Percentiles rank a stretch among this genome's conserved stretches.
phyloP scores from a whole-genome alignment of 2,888 invertebrate genomes.

The Phyllotreta cruciferae region DNA sequence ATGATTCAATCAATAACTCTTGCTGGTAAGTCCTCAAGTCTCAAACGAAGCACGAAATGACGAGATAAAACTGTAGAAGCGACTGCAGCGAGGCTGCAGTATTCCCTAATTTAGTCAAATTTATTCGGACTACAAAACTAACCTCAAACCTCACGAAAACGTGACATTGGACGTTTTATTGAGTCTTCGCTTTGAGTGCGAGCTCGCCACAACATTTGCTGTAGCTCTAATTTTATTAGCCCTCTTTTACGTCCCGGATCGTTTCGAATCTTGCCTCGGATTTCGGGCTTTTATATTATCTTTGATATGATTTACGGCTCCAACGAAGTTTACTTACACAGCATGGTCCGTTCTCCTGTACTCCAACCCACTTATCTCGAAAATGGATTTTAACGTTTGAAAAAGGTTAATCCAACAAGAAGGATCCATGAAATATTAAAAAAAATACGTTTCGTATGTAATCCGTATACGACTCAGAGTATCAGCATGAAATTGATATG shows the following conservation, averaged over 20 bases:
- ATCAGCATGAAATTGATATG: too few relatives aligned
- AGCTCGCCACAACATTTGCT: slow-evolving; percentile 32
- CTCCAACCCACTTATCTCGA: slow-evolving; percentile 14
- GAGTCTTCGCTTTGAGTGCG: slow-evolving; percentile 33
- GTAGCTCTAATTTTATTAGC: slow-evolving; percentile 31
- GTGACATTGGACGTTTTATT: slow-evolving; percentile 33
- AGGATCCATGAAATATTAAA: slow-evolving; percentile 3
- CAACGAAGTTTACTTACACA: slow-evolving; percentile 15
- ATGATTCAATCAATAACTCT: slow-evolving; percentile 18
- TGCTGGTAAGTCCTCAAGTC: slow-evolving; percentile 13
- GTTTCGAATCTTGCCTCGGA: slow-evolving; percentile 27
- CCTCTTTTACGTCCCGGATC: slow-evolving; percentile 31
- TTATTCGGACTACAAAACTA: slow-evolving; percentile 32
- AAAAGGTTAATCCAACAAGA: slow-evolving; percentile 11
- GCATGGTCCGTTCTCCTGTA: slow-evolving; percentile 11
- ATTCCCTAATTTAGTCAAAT: slow-evolving; percentile 33
- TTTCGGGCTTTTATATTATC: slow-evolving; percentile 27
- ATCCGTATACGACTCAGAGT: too few relatives aligned
- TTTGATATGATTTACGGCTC: slow-evolving; percentile 26
- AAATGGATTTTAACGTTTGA: slow-evolving; percentile 7
- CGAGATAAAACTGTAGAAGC: slow-evolving; percentile 25
- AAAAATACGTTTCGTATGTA: background rate
- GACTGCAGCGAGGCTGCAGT: slow-evolving; percentile 26
- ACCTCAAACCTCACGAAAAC: slow-evolving; percentile 33
- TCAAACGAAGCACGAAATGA: slow-evolving; percentile 22